Base-by-base conservation (phyloP, 2,888 invertebrate species). In the Zeuzera pyrina region DNA sequence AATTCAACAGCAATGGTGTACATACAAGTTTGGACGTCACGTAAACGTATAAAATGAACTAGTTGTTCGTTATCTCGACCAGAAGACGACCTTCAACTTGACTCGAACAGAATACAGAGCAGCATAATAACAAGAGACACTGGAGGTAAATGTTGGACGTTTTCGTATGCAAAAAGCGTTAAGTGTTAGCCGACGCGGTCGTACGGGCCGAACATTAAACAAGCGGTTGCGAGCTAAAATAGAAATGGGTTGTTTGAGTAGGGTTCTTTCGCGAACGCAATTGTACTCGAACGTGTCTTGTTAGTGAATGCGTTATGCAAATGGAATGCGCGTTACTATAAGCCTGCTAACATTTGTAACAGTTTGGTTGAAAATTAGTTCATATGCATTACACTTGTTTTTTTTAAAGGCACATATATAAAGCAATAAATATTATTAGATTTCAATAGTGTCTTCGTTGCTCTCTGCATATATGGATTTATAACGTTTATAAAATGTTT, bases 121-220 rank as follows among this genome's bases (percentile, higher is more conserved):
- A 67, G 69, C 52, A 58, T 67, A 72, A 76, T 74, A 78, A 74
- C 71, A 66, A 67, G 70, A 70, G 74, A 73, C 69, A 73, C 63
- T 65, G 59, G 59, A 69, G 69, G 69, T 70, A 64, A 67, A 64
- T 57, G 65, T 64, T 58, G 61, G 68, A 62, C 65, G 64, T 63
- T 78, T 81, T 77, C 71, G 81, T 81, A 81, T 83, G 81, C 83
- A 83, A 83, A 83, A 81, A 76, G 78, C 79, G 83, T 79, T 71
- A 79, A 76, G 74, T 78, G 74, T 74, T 77, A 77, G 77, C 77
- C 76, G 72, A 62, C 72, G 77, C 73, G 76, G 74, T 73, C 70
- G 77, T 79, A 78, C 77, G 70, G 77, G 61, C 70, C 74, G 71
- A 77, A 78, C 81, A 78, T 81, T 81, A 81, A 81, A 78, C 81